Percentiles rank a stretch among this genome's conserved stretches.
Conservation (phyloP, 1,140 invertebrate species). For the Reticulitermes speratus region DNA sequence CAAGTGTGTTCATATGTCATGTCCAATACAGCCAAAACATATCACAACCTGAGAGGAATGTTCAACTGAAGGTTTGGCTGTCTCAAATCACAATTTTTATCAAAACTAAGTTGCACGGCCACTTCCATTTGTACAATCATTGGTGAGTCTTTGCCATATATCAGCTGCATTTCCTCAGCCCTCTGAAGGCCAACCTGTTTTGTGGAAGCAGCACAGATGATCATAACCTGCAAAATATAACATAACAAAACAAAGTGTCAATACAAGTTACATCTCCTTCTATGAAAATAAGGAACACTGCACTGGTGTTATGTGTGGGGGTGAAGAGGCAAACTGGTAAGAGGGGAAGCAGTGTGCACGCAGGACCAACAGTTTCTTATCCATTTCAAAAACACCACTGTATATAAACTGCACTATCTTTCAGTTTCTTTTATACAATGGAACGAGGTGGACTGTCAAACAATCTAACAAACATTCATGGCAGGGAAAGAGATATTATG, state of each 20-base stretch:
- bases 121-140: conserved; percentile 74
- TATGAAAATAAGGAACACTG: no score
- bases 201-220: neutral
- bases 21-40: neutral
- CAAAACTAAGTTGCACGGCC: conserved; percentile 63
- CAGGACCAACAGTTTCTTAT: no score
- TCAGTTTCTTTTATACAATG: no score
- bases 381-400: no score
- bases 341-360: no score
- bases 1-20: neutral
- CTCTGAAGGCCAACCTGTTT: neutral
- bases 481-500: no score
- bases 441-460: no score
- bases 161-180: conserved; percentile 48
- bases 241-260: neutral
- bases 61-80: conserved; percentile 72
- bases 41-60: conserved; percentile 59
- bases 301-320: no score
- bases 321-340: no score
- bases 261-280: no score
- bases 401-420: no score
- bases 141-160: conserved; percentile 62
- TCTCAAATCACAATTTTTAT: conserved; percentile 59
- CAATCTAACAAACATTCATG: no score
- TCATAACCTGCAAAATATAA: neutral